These are phyloP conservation scores for Dasypolia templi DNA, from an alignment of 2,888 invertebrate genomes.

Conservation along the genomic window DNA sequence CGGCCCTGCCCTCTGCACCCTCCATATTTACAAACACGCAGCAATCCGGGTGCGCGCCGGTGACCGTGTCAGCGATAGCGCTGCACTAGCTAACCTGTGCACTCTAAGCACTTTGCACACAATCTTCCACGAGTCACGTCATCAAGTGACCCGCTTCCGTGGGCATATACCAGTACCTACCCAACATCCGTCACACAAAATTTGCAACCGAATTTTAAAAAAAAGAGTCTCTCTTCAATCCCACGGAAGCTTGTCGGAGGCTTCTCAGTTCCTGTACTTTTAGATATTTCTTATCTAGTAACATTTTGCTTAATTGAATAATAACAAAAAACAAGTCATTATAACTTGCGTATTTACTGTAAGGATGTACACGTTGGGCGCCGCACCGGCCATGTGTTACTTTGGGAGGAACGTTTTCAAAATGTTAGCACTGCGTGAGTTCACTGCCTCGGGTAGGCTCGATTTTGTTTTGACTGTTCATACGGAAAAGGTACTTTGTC, in stretches of 20 bases:
- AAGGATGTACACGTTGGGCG: background rate
- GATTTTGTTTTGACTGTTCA: background rate
- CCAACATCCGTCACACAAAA: too few relatives aligned
- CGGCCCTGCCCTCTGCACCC: slow-evolving; percentile 50
- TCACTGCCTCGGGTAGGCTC: background rate
- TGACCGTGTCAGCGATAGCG: slow-evolving; percentile 49
- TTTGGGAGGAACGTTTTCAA: background rate
- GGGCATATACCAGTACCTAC: background rate
- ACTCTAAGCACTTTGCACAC: slow-evolving; percentile 31
- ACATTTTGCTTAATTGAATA: background rate
- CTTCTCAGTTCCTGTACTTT: background rate
- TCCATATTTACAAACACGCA: slow-evolving; percentile 60
- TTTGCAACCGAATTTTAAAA: background rate
- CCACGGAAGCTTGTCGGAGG: background rate
- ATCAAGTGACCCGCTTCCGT: background rate
- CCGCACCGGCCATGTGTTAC: background rate
- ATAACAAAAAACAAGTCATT: background rate
- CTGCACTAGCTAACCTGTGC: slow-evolving; percentile 52
- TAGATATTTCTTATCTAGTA: background rate
- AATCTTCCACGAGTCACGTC: slow-evolving; percentile 1
- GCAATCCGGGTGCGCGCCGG: slow-evolving; percentile 58
- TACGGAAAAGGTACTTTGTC: background rate
- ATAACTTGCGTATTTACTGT: background rate
- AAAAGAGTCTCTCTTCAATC: background rate
- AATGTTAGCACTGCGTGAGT: background rate